These are phyloP conservation scores for Phymatocera aterrima DNA, from an alignment of 2,888 invertebrate species.

Conservation along the genomic window DNA sequence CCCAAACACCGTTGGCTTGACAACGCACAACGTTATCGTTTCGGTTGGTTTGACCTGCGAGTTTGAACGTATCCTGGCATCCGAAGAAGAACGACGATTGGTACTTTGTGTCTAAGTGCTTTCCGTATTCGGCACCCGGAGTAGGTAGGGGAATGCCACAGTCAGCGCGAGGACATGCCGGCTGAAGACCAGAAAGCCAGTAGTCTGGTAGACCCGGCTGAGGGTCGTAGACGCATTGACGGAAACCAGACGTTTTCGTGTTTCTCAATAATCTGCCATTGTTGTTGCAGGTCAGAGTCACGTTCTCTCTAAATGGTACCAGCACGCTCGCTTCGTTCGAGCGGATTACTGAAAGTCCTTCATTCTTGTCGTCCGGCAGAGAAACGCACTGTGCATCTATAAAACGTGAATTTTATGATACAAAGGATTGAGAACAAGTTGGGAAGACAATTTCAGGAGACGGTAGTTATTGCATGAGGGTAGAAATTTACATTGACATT, in stretches of 20 bases:
- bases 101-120: conserved; percentile 90
- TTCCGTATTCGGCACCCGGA: conserved; percentile 95
- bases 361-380: conserved; percentile 91
- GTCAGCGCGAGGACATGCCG: conserved; percentile 91
- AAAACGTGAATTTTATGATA: too few relatives aligned
- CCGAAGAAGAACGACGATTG: conserved; percentile 97
- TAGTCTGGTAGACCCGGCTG: conserved; percentile 93
- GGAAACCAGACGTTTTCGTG: conserved; percentile 89
- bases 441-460: conserved; percentile 7
- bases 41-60: conserved; percentile 93
- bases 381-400: conserved; percentile 95
- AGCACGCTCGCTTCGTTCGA: conserved; percentile 89
- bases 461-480: not conserved
- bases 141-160: conserved; percentile 95
- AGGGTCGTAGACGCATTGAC: conserved; percentile 97
- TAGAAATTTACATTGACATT: conserved; percentile 89
- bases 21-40: conserved; percentile 95
- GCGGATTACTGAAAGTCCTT: conserved; percentile 87
- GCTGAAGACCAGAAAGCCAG: conserved; percentile 91
- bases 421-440: not conserved
- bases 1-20: conserved; percentile 96
- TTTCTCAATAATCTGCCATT: conserved; percentile 87
- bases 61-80: conserved; percentile 95
- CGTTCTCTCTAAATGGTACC: conserved; percentile 93
- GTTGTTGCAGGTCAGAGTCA: conserved; percentile 88